A percentile compares a stretch with the other conserved stretches of the same genome.
Evolutionary conservation across 1,140 invertebrate species (phyloP).

Genomic region (Drosophila littoralis): DNA sequence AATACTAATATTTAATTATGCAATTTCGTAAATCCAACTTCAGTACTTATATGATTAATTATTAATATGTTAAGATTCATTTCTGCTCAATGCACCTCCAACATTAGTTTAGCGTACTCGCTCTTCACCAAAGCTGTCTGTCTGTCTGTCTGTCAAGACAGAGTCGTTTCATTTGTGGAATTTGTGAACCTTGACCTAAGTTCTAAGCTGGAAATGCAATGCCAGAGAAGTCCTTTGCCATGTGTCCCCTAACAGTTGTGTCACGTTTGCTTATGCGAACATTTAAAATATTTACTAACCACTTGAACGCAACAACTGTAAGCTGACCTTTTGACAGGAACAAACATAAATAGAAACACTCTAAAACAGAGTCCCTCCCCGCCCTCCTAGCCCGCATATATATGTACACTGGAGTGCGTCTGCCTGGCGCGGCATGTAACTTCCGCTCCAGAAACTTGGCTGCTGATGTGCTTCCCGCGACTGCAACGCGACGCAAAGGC

Average conservation of each 20-base stretch:
- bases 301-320: slow-evolving; percentile 55
- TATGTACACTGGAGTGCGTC: slow-evolving; percentile 32
- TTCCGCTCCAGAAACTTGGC: slow-evolving; percentile 71
- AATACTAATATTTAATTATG: too few species aligned
- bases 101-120: too few species aligned
- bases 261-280: slow-evolving; percentile 33
- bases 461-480: slow-evolving; percentile 38
- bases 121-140: too few species aligned
- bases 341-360: slow-evolving; percentile 47
- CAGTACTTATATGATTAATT: too few species aligned
- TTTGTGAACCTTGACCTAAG: slow-evolving; percentile 39
- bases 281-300: slow-evolving; percentile 66
- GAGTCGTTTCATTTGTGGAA: background rate
- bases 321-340: slow-evolving; percentile 61
- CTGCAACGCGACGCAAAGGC: slow-evolving; percentile 46
- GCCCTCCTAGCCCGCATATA: background rate
- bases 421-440: slow-evolving; percentile 60
- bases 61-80: too few species aligned
- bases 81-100: too few species aligned
- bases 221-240: background rate
- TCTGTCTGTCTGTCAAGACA: background rate
- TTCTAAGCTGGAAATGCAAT: slow-evolving; percentile 9
- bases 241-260: slow-evolving; percentile 16
- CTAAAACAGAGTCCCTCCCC: slow-evolving; percentile 13
- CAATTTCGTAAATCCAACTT: too few species aligned